Base-by-base conservation (phyloP, 2,888 invertebrate species). In the Corbicula japonica region DNA sequence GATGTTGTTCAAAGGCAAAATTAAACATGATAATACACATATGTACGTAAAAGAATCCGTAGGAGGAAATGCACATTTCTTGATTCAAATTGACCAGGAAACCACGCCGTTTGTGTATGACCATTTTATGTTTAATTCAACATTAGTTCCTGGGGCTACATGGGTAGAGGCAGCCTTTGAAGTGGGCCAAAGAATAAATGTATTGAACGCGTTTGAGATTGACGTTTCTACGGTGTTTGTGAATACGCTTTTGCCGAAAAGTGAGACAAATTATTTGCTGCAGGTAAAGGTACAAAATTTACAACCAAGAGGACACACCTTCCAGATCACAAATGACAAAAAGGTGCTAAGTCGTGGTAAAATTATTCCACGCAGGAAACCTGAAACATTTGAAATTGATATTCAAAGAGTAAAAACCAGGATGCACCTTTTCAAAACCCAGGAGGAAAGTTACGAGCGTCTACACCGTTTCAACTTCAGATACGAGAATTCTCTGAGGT, bases 21-120 rank as follows among this genome's bases (percentile, higher is more conserved):
- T 72, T 12, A 34, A 50, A 18, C 41, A 28, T 18, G 18, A 35
- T 23, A 18, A 48, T 23, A 21, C 48, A 12, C 56, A 46, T 41
- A 63, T 61, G 32, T 62, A 30, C 62, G 41, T 48, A 28, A 48
- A 26, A 38, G 23, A 26, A 8, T 5, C 23, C 1, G 4, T 23
- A 35, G 10, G 18, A 4, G 48, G 38, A 2, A 21, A 23, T 8
- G 35, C 30, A 18, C 26, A 46, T 2, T 80, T 76, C 44, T 60
- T 48, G n/a, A 15, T 84, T 3, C n/a, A 46, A 4, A 61, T 86
- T 6, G 70, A 69, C 15, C 50, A 68, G 21, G 26, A 26, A 12
- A 30, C 73, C 18, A 76, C 78, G 26, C 76, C 85, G 2, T 81
- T 78, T 62, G 77, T 85, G 1, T 86, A 71, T 41, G 80, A 81